Conservation (phyloP, 2,113 vertebrate species). For the Cryptotis parvus region DNA sequence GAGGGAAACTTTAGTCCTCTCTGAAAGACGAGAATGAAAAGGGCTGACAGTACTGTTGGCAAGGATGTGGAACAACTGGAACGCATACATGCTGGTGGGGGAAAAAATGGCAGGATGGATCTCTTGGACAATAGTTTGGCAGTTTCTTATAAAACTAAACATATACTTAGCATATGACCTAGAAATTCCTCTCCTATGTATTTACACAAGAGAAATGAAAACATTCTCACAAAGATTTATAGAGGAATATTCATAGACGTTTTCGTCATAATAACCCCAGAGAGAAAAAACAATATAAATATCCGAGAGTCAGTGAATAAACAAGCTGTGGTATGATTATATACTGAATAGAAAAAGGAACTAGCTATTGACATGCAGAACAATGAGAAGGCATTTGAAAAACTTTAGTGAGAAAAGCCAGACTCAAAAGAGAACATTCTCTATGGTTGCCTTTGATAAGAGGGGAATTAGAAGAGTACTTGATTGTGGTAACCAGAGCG, state of each 20-base stretch:
- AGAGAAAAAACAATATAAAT: not conserved
- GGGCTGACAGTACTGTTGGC: not conserved
- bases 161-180: not conserved
- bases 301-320: not conserved
- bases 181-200: not conserved
- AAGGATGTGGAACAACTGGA: not conserved
- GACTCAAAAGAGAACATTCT: too few species aligned
- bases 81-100: not conserved
- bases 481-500: too few species aligned
- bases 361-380: not conserved
- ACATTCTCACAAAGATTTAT: not conserved
- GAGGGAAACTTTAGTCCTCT: not conserved
- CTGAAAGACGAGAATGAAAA: not conserved
- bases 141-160: not conserved
- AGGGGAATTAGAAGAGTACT: too few species aligned
- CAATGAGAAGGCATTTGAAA: not conserved
- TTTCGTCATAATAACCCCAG: not conserved
- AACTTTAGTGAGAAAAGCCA: not conserved
- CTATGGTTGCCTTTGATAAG: too few species aligned
- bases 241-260: not conserved
- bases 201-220: not conserved
- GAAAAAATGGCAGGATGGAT: not conserved
- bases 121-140: not conserved
- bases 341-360: not conserved
- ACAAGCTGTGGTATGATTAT: not conserved